phyloP scores from a whole-genome alignment of 1,140 invertebrate genomes.

The Lucilia cuprina region DNA sequence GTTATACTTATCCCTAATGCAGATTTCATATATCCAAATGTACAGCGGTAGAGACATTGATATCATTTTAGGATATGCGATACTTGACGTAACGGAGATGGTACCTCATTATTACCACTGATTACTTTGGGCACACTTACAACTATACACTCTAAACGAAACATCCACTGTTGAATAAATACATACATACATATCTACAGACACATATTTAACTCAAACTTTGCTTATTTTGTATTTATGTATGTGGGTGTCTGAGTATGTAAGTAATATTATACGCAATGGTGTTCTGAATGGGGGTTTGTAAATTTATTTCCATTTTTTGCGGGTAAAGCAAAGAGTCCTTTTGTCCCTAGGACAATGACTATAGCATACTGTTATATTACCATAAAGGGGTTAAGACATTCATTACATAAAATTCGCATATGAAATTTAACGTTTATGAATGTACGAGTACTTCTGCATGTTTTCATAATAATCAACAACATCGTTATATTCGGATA shows the following conservation, averaged over 20 bases:
- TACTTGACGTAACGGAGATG: conserved; percentile 42
- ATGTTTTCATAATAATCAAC: background rate
- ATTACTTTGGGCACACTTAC: background rate
- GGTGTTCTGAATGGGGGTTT: background rate
- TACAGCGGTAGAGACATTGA: conserved; percentile 12
- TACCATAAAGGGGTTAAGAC: conserved; percentile 62
- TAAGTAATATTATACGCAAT: background rate
- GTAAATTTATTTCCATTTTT: conserved; percentile 23
- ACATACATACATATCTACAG: no score
- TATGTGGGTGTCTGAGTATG: no score
- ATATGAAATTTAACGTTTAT: conserved; percentile 7
- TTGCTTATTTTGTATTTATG: no score
- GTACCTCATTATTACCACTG: conserved; percentile 48
- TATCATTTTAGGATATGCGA: conserved; percentile 39
- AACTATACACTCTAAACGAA: conserved; percentile 38
- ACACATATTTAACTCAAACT: no score
- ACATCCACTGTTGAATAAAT: no score
- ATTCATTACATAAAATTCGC: conserved; percentile 46
- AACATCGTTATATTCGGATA: no score
- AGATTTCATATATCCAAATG: background rate
- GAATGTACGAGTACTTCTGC: background rate
- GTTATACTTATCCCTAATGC: no score
- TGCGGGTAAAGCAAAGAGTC: conserved; percentile 43
- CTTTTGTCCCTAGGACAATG: conserved; percentile 60
- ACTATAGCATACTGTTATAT: conserved; percentile 58